Conservation (phyloP, 1,140 invertebrate genomes). For the Diploscapter pachys region DNA sequence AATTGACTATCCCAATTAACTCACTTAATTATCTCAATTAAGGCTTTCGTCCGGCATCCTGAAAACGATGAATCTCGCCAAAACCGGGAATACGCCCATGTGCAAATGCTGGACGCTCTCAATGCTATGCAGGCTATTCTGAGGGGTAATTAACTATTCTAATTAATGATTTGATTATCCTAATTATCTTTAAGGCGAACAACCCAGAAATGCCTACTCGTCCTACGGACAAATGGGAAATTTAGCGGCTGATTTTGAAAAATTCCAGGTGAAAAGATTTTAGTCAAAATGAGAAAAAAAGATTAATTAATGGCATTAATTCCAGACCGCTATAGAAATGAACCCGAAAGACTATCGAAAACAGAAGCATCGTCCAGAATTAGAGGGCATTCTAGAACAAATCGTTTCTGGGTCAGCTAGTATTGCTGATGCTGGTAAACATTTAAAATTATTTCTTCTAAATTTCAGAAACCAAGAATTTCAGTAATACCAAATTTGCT, state of each 20-base stretch:
- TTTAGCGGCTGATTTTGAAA: constrained; percentile 80
- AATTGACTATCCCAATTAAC: neutral
- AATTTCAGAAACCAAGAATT: neutral
- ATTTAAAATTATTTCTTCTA: constrained; percentile 1
- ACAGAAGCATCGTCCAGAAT: constrained; percentile 83
- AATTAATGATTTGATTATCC: constrained; percentile 30
- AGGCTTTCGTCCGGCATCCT: constrained; percentile 84
- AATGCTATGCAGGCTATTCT: constrained; percentile 89
- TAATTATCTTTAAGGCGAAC: neutral
- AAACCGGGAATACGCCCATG: constrained; percentile 69
- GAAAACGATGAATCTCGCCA: constrained; percentile 83
- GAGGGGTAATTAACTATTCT: constrained; percentile 69
- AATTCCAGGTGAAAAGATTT: constrained; percentile 45
- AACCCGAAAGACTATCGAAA: constrained; percentile 90
- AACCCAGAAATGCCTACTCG: neutral
- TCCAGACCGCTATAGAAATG: constrained; percentile 67
- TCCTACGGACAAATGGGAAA: neutral
- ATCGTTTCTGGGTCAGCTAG: constrained; percentile 86
- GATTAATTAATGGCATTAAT: no score
- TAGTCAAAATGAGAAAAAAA: no score
- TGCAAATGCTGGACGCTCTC: constrained; percentile 79
- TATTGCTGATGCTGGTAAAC: constrained; percentile 15
- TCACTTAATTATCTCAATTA: neutral
- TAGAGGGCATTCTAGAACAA: constrained; percentile 91
- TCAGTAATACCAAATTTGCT: no score